Evolutionary conservation across 1,140 invertebrate species (phyloP).

Genomic region (Heliothis virescens): DNA sequence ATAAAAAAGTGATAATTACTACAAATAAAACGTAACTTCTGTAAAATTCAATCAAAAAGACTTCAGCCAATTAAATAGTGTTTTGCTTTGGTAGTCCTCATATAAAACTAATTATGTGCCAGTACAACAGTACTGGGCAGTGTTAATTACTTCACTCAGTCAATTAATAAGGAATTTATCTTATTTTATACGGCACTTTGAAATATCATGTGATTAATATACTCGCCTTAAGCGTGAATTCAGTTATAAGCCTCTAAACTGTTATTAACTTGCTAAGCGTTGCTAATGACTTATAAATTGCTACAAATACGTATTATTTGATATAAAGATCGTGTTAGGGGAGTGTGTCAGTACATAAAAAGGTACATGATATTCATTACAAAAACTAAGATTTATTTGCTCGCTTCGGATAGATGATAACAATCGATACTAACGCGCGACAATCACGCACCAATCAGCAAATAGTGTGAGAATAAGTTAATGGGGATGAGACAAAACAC

Average conservation of each 20-base stretch:
- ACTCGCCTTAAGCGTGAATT: conserved; percentile 20
- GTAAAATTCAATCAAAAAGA: conserved; percentile 1
- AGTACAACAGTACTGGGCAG: background rate
- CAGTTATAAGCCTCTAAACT: conserved; percentile 16
- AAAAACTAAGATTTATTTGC: conserved; percentile 37
- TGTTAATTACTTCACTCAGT: background rate
- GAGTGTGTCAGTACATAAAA: conserved; percentile 16
- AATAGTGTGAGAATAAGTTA: conserved; percentile 72
- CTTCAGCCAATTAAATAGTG: conserved; percentile 1
- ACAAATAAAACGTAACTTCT: background rate
- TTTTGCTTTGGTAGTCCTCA: background rate
- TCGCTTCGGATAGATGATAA: conserved; percentile 26
- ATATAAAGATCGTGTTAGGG: conserved; percentile 31
- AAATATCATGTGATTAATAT: conserved; percentile 34
- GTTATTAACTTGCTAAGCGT: conserved; percentile 30
- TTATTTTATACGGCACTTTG: conserved; percentile 22
- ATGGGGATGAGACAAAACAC: conserved; percentile 14
- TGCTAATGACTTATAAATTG: conserved; percentile 33
- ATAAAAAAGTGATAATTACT: background rate
- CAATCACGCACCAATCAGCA: conserved; percentile 72
- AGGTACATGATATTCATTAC: conserved; percentile 3
- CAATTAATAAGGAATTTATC: conserved; percentile 21
- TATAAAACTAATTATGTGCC: conserved; percentile 2
- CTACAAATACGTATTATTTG: conserved; percentile 22
- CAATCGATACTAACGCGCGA: conserved; percentile 53